Base-by-base conservation (phyloP, 2,888 invertebrate genomes). In the Herminia tarsipennalis region DNA sequence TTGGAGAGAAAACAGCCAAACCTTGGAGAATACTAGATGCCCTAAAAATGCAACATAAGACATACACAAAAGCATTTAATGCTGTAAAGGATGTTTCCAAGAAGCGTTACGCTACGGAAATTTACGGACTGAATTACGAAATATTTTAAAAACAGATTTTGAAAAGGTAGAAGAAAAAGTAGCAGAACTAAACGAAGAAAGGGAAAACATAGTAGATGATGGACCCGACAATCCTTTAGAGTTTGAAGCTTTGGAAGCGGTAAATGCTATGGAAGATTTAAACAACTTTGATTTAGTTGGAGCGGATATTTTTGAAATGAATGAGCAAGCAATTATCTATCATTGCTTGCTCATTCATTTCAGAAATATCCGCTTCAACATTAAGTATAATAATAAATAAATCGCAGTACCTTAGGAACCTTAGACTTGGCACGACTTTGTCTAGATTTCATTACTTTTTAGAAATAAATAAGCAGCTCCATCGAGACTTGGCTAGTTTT, bases 1-100 rank as follows among this genome's bases (percentile, higher is more conserved):
- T 56, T 20, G 54, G 56, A 5, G 52, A 60, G 53, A 70, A 68
- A 45, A 68, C 74, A 32, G 50, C 62, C 5, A 21, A 21, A 3
- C 33, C 33, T 6, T 33, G 33, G 33, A 5, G 33, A 3, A 3
- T 0, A 1, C 3, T 33, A 20, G 8, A 12, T 13, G 21, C 12
- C 5, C 21, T 33, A 1, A 33, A 33, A 21, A 6, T 13, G 5
- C 2, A n/a, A 4, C 3, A 2, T 8, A 13, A 21, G 1, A 21
- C 33, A 3, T 21, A 33, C 13, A 33, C 21, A 1, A 21, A 33
- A 4, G 33, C 33, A 2, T 33, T 33, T 12, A 33, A 33, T 8
- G 5, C 13, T 4, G 20, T 8, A 8, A 33, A 33, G 8, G 33
- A 33, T 1, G 13, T 13, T 3, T 33, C 2, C 10, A 21, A 13